Evolutionary conservation across 2,888 invertebrate genomes (phyloP).

Genomic region (Teinopalpus imperialis): DNA sequence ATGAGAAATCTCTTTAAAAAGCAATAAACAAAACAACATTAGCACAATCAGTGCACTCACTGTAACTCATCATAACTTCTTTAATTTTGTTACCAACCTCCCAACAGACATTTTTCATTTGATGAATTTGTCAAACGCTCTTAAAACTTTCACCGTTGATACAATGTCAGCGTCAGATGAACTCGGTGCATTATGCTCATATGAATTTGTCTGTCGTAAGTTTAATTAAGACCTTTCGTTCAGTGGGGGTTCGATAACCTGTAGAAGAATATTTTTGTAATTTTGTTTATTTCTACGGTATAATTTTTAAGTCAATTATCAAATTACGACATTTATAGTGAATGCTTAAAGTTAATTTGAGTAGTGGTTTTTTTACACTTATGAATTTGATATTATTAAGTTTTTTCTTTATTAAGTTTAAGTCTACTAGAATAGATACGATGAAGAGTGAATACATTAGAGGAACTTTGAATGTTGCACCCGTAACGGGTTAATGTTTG

Average conservation of each 20-base stretch:
- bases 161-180: constrained; percentile 31
- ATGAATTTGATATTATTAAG: too few species aligned
- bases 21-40: constrained; percentile 2
- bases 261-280: constrained; percentile 27
- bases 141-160: constrained; percentile 41
- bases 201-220: constrained; percentile 44
- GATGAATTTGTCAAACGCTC: constrained; percentile 46
- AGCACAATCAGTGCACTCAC: background rate
- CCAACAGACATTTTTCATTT: constrained; percentile 45
- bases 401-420: too few species aligned
- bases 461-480: too few species aligned
- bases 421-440: too few species aligned
- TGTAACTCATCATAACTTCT: constrained; percentile 6
- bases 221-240: constrained; percentile 59
- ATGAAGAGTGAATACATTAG: too few species aligned
- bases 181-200: constrained; percentile 43
- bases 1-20: background rate
- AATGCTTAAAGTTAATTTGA: too few species aligned
- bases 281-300: constrained; percentile 19
- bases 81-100: constrained; percentile 27
- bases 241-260: constrained; percentile 38
- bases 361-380: too few species aligned
- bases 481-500: too few species aligned
- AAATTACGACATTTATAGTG: too few species aligned
- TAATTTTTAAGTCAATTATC: too few species aligned